phyloP scores from a whole-genome alignment of 2,113 vertebrate genomes.

The Tonatia bakeri region DNA sequence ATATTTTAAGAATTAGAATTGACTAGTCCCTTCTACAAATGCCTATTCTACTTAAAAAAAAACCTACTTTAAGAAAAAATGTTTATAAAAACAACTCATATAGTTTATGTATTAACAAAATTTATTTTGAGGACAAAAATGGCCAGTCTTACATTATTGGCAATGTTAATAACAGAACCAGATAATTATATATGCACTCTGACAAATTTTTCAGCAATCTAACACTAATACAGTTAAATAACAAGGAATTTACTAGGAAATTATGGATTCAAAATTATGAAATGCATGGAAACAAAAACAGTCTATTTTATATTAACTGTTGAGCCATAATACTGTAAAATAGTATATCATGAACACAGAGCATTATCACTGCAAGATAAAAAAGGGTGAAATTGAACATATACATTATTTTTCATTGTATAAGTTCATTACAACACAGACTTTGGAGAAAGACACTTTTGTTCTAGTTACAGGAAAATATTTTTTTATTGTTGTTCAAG shows the following conservation, averaged over 20 bases:
- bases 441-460: not conserved
- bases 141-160: not conserved
- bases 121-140: not conserved
- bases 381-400: not conserved
- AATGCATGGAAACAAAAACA: not conserved
- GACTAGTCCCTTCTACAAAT: not conserved
- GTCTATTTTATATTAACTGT: not conserved
- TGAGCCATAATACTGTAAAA: not conserved
- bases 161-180: not conserved
- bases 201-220: not conserved
- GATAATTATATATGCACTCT: not conserved
- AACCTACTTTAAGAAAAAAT: not conserved
- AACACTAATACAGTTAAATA: not conserved
- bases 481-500: not conserved
- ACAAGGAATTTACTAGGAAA: not conserved
- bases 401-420: not conserved
- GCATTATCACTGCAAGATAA: not conserved
- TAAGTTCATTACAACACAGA: not conserved
- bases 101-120: not conserved
- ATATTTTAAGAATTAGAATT: slow-evolving; percentile 21
- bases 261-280: not conserved
- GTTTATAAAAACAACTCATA: not conserved
- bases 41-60: not conserved
- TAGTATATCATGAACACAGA: not conserved
- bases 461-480: not conserved